A percentile compares a stretch with the other conserved stretches of the same genome.
Evolutionary conservation across 2,797 vertebrate species (phyloP).

Genomic region (Acipenser ruthenus): DNA sequence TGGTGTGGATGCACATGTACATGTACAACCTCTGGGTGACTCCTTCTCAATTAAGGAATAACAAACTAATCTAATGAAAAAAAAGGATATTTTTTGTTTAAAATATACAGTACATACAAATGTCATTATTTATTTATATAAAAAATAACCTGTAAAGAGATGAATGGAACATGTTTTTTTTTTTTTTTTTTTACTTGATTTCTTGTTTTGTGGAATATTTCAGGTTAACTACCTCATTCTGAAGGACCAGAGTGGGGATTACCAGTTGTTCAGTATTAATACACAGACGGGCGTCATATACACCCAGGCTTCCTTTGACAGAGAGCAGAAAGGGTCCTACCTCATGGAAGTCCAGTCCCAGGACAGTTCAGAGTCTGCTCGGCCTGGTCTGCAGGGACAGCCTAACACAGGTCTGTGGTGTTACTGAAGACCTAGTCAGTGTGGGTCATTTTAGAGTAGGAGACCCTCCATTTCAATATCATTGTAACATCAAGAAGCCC

Average conservation of each 20-base stretch:
- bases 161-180: too few species aligned
- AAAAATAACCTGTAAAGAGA: too few species aligned
- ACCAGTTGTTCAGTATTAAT: constrained; percentile 70
- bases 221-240: constrained; percentile 65
- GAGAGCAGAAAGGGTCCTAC: constrained; percentile 79
- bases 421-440: too few species aligned
- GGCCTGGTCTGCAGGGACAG: constrained; percentile 69
- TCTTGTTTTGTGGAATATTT: constrained; percentile 5
- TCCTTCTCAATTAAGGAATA: too few species aligned
- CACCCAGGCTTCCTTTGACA: constrained; percentile 67
- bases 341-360: constrained; percentile 80
- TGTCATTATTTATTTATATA: background rate
- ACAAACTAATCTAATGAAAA: too few species aligned
- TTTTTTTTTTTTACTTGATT: background rate
- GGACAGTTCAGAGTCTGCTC: constrained; percentile 72
- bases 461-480: too few species aligned
- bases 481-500: too few species aligned
- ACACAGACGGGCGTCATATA: constrained; percentile 58
- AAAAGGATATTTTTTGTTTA: too few species aligned
- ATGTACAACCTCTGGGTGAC: too few species aligned
- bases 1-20: too few species aligned
- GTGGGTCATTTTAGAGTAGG: too few species aligned
- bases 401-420: constrained; percentile 68
- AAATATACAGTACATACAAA: background rate
- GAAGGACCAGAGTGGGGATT: constrained; percentile 72